These are phyloP conservation scores for Alloplasta piceator DNA, from an alignment of 2,888 invertebrate genomes.

Conservation along the genomic window DNA sequence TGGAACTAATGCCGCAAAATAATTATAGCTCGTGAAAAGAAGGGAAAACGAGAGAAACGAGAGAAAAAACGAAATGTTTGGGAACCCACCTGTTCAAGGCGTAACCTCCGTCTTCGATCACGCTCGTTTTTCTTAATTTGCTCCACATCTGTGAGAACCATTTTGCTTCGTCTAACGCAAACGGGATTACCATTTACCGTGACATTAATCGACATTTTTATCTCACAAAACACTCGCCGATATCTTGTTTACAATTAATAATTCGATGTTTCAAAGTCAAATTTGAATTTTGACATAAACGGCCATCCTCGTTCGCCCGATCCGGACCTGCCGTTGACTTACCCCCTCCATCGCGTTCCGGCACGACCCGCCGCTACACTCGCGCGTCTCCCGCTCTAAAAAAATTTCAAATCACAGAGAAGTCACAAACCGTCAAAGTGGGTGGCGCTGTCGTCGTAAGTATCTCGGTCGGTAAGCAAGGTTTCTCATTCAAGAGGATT, in stretches of 20 bases:
- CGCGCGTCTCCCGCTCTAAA: too few relatives aligned
- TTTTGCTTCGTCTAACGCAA: conserved; percentile 83
- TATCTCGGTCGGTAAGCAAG: too few relatives aligned
- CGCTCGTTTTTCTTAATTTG: conserved; percentile 85
- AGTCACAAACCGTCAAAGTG: too few relatives aligned
- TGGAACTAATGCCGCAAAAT: too few relatives aligned
- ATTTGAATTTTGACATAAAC: conserved; percentile 72
- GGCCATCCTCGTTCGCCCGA: conserved; percentile 63
- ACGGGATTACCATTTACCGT: conserved; percentile 86
- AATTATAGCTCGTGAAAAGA: too few relatives aligned
- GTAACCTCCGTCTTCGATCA: conserved; percentile 85
- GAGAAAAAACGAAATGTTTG: conserved; percentile 30
- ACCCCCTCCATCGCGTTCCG: conserved; percentile 52
- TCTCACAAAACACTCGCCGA: not conserved
- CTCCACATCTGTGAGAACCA: conserved; percentile 84
- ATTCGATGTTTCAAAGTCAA: conserved; percentile 68
- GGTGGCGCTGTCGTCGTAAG: too few relatives aligned
- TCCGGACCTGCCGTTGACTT: conserved; percentile 35
- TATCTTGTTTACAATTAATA: conserved; percentile 22
- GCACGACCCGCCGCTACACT: too few relatives aligned
- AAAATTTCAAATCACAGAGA: too few relatives aligned
- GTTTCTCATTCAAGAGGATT: too few relatives aligned
- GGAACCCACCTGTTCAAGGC: conserved; percentile 86
- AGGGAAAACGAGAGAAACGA: conserved; percentile 17
- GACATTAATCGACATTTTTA: conserved; percentile 86